Percentiles rank a stretch among this genome's conserved stretches.
These are phyloP conservation scores for Sycon ciliatum DNA, from an alignment of 37 sponge, comb jelly and placozoan genomes.

Conservation along the genomic window DNA sequence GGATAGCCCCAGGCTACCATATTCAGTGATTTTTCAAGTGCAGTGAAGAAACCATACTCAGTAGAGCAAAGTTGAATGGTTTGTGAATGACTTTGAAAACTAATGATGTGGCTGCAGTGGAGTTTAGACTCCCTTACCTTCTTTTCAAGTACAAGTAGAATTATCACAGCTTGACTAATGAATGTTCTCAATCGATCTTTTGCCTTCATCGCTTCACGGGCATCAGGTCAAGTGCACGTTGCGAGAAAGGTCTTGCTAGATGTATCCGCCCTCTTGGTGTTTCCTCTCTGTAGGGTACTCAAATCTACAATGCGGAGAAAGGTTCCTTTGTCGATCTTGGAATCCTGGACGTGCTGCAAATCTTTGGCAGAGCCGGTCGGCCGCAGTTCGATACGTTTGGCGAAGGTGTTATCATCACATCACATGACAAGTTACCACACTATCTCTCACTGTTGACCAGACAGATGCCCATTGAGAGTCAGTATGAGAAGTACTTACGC, in stretches of 20 bases:
- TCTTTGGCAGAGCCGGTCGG: constrained; percentile 94
- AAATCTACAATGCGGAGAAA: constrained; percentile 87
- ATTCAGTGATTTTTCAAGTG: no score
- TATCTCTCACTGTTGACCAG: constrained; percentile 84
- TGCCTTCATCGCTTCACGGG: no score
- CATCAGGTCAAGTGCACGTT: no score
- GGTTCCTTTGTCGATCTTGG: constrained; percentile 93
- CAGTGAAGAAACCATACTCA: no score
- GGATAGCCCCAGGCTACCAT: no score
- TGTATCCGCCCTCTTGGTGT: not conserved
- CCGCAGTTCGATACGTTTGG: constrained; percentile 90
- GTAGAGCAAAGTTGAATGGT: no score
- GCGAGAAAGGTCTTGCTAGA: constrained; percentile 17
- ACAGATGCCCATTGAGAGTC: constrained; percentile 94
- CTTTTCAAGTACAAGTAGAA: no score
- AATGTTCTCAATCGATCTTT: no score
- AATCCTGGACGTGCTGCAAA: constrained; percentile 93
- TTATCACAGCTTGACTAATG: no score
- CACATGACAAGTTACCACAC: constrained; percentile 83
- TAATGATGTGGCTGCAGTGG: no score
- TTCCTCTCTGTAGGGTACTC: constrained; percentile 63
- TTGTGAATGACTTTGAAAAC: no score
- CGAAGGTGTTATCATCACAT: constrained; percentile 87
- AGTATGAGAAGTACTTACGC: constrained; percentile 50
- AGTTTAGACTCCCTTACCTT: no score